Base-by-base conservation (phyloP, 1,140 invertebrate species). In the Artemia franciscana region DNA sequence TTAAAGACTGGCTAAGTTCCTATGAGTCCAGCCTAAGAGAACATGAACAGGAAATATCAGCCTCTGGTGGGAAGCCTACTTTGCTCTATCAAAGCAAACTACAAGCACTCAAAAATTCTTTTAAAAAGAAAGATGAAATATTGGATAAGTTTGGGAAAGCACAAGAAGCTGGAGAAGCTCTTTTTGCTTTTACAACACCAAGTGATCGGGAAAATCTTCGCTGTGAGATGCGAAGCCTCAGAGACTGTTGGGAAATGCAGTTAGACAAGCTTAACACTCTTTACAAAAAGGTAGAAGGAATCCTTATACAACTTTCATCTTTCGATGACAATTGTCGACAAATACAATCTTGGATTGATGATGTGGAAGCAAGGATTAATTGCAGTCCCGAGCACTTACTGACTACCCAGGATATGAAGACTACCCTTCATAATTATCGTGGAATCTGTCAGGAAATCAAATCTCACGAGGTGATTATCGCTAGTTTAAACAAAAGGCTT, bases 241-340 rank as follows among this genome's bases (percentile, higher is more conserved):
- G 91, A 57, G 84, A 88, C 68, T 78, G 79, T 30, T 89, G 88
- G 71, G 91, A 95, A 75, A 77, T 80, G 58, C 79, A 90, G 18
- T 80, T 85, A 26, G 89, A 94, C 70, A 82, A 83, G 69, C 80
- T 88, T 0, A 91, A 87, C 72, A 80, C 81, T 2, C 80, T 91
- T 5, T 82, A 89, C 63, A 91, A 92, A 71, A 82, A 82, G 67
- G 82, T 91, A 30, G 88, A 92, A 75, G 85, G 80, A 23, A 82
- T 86, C 24, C 80, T 91, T 39, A 84, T 91, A 69, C 85, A 91
- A 67, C 79, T 87, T 70, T 87, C 86, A 5, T 90, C 87, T 0
- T 89, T 92, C 70, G 88, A 93, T 69, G 89, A 92, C 68, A 91
- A 85, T 65, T 85, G 85, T 66, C 80, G 80, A 60, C 86, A 91